Conservation (phyloP, 2,888 invertebrate genomes). For the Ochlodes sylvanus region DNA sequence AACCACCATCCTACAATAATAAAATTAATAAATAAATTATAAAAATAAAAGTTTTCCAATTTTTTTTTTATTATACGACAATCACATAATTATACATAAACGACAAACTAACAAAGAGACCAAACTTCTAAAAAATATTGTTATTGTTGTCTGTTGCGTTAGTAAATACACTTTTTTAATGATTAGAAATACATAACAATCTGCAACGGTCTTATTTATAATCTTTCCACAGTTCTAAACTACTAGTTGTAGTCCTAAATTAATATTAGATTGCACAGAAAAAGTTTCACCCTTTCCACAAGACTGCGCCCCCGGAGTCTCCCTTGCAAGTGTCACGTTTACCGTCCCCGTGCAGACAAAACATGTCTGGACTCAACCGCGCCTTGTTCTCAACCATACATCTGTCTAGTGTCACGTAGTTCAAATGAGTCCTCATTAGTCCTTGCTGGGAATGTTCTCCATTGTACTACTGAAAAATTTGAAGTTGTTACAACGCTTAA, state of each 20-base stretch:
- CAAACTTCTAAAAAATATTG: too few relatives aligned
- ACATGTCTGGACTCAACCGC: conserved; percentile 51
- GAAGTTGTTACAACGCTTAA: conserved; percentile 3
- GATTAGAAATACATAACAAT: too few relatives aligned
- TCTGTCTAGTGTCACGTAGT: conserved; percentile 44
- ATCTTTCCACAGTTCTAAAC: too few relatives aligned
- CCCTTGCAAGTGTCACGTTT: conserved; percentile 54
- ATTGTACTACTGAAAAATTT: conserved; percentile 47
- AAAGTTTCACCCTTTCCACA: conserved; percentile 51
- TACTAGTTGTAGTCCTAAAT: too few relatives aligned
- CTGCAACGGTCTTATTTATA: too few relatives aligned
- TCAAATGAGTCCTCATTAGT: conserved; percentile 46
- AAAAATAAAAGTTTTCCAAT: too few relatives aligned
- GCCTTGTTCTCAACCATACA: conserved; percentile 46
- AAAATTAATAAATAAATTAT: not conserved
- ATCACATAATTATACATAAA: too few relatives aligned
- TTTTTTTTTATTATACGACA: too few relatives aligned
- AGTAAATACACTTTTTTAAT: too few relatives aligned
- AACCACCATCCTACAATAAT: conserved; percentile 49
- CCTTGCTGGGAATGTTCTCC: conserved; percentile 41
- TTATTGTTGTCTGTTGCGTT: too few relatives aligned
- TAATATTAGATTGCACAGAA: too few relatives aligned
- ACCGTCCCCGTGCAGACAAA: conserved; percentile 55
- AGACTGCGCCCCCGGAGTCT: conserved; percentile 56
- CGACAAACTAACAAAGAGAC: too few relatives aligned